phyloP scores from a whole-genome alignment of 1,140 invertebrate genomes.

The Pemphigus obesinymphae region DNA sequence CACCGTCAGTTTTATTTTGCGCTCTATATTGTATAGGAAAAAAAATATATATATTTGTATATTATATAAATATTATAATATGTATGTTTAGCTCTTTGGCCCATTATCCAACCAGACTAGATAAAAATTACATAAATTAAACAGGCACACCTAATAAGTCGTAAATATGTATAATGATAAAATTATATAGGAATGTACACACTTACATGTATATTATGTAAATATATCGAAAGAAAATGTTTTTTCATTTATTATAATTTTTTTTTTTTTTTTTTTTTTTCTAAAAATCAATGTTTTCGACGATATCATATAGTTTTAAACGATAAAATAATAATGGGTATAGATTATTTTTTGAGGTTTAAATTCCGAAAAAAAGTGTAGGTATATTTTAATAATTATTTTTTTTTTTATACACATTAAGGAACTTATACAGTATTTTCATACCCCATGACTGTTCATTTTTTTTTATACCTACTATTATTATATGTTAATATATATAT shows the following conservation, averaged over 20 bases:
- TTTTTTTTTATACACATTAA: slow-evolving; percentile 23
- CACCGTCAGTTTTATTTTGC: neutral
- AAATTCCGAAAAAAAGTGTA: neutral
- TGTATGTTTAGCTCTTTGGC: slow-evolving; percentile 35
- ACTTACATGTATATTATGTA: slow-evolving; percentile 23
- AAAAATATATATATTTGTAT: slow-evolving; percentile 15
- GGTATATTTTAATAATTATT: no score
- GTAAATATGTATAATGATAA: slow-evolving; percentile 32
- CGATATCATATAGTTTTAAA: neutral
- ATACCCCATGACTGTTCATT: neutral
- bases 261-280: neutral
- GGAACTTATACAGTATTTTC: slow-evolving; percentile 26
- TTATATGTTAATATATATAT: no score
- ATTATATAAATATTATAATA: slow-evolving; percentile 10
- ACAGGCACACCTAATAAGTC: slow-evolving; percentile 40
- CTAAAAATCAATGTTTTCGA: neutral
- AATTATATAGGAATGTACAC: slow-evolving; percentile 39
- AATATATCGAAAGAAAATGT: neutral
- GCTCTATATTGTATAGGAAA: neutral
- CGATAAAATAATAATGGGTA: neutral
- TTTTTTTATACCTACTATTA: neutral
- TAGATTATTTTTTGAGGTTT: neutral
- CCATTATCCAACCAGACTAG: slow-evolving; percentile 39
- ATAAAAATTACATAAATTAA: slow-evolving; percentile 41
- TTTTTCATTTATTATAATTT: no score